These are phyloP conservation scores for Diadumene lineata DNA, from an alignment of 92 coral and sea anemone genomes.

Conservation along the genomic window DNA sequence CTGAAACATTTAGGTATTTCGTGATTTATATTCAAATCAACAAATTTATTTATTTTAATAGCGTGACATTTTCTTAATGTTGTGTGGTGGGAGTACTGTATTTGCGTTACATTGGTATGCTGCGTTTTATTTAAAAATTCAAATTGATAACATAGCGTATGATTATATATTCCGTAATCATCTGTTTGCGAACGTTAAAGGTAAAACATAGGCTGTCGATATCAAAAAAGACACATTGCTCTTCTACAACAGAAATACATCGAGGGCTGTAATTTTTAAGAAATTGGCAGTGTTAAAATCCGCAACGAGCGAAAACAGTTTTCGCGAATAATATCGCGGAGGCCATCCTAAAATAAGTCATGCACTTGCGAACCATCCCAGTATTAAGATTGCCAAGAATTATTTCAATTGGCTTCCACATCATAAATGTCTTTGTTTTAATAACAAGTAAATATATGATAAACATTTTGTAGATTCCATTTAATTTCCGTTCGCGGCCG, in stretches of 20 bases:
- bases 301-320: not conserved
- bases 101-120: not conserved
- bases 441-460: not conserved
- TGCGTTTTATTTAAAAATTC: conserved; percentile 13
- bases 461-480: not conserved
- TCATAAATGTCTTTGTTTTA: not conserved
- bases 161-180: not conserved
- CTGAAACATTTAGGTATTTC: too few species aligned
- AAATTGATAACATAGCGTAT: conserved; percentile 21
- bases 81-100: not conserved
- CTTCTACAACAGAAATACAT: not conserved
- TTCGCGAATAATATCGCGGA: not conserved
- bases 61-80: not conserved
- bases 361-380: conserved; percentile 2
- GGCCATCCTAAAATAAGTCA: conserved; percentile 16
- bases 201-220: not conserved
- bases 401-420: too few species aligned
- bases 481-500: conserved; percentile 5
- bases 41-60: not conserved
- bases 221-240: not conserved
- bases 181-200: conserved; percentile 6
- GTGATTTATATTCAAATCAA: too few species aligned
- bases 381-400: conserved; percentile 16
- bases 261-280: not conserved
- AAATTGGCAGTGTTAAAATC: not conserved